Evolutionary conservation across 2,888 invertebrate genomes (phyloP).

Genomic region (Chalcis sispes): DNA sequence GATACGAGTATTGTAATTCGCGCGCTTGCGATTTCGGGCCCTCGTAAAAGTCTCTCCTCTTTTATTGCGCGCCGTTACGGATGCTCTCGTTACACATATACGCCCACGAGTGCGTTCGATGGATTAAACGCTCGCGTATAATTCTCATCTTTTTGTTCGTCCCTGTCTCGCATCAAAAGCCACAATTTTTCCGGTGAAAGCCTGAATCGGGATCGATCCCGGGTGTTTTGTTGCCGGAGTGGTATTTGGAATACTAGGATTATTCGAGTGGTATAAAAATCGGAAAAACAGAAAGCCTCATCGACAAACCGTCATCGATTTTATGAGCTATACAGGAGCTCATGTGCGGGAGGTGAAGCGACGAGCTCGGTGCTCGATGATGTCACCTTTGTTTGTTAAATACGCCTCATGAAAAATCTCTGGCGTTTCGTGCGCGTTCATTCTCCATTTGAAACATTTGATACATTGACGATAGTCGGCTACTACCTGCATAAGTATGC

Average conservation of each 20-base stretch:
- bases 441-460: conserved; percentile 18
- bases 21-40: conserved; percentile 9
- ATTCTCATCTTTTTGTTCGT: neutral
- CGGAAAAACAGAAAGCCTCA: conserved; percentile 25
- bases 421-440: neutral
- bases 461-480: conserved; percentile 3
- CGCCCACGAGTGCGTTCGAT: neutral
- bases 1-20: conserved; percentile 18
- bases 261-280: conserved; percentile 26
- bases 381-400: neutral
- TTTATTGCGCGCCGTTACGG: conserved; percentile 24
- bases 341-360: neutral
- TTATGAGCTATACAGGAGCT: neutral
- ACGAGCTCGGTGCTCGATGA: neutral
- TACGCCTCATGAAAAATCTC: conserved; percentile 16
- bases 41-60: conserved; percentile 27
- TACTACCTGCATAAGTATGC: no score
- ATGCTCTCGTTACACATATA: neutral
- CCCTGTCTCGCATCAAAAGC: neutral
- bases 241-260: conserved; percentile 11
- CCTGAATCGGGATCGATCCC: conserved; percentile 25
- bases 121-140: neutral
- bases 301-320: conserved; percentile 10
- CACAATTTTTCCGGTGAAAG: conserved; percentile 25
- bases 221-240: conserved; percentile 16